Evolutionary conservation across 2,113 vertebrate species (phyloP).

Genomic region (Geococcyx californianus): DNA sequence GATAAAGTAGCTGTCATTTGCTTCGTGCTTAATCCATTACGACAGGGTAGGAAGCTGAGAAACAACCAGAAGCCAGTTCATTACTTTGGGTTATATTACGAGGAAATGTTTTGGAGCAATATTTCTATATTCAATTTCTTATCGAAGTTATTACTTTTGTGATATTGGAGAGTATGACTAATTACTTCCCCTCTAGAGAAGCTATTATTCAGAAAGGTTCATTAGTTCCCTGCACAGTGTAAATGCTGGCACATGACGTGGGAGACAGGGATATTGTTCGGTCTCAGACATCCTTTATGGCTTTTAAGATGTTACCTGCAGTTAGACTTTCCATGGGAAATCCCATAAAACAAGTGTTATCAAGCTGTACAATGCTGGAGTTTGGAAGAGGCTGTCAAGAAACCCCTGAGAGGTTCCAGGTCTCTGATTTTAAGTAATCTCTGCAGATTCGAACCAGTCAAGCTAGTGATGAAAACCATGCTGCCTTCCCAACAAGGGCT

Average conservation of each 20-base stretch:
- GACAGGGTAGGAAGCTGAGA: background rate
- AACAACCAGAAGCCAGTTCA: background rate
- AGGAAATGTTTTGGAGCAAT: background rate
- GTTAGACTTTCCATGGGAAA: background rate
- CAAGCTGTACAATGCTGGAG: background rate
- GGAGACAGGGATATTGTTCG: background rate
- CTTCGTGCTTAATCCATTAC: background rate
- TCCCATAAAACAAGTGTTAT: background rate
- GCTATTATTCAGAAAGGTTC: constrained; percentile 36
- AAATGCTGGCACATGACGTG: background rate
- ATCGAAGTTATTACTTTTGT: constrained; percentile 3
- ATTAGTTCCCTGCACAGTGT: constrained; percentile 18
- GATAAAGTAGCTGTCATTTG: background rate
- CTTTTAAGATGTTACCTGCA: background rate
- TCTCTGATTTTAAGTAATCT: background rate
- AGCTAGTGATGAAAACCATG: background rate
- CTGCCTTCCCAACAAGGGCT: background rate
- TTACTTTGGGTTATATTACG: background rate
- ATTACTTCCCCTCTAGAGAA: constrained; percentile 36
- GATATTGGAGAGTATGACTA: constrained; percentile 41
- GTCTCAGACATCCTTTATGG: background rate
- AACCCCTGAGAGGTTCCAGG: background rate
- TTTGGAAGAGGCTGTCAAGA: background rate
- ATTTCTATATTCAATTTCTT: constrained; percentile 20
- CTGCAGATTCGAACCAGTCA: background rate